Base-by-base conservation (phyloP, 1,140 invertebrate genomes). In the Sipha flava region DNA sequence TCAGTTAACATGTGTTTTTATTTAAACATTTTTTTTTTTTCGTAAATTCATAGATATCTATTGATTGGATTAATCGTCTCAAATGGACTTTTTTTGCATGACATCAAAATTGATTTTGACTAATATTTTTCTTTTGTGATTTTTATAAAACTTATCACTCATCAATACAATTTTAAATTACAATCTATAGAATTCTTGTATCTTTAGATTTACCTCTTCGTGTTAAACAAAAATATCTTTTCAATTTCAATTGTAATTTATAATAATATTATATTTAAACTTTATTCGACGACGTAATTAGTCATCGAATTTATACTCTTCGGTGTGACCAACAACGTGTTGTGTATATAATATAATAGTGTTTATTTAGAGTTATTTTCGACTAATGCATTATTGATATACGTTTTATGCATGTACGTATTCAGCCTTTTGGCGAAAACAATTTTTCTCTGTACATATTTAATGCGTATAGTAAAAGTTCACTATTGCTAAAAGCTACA, bases 391-490 rank as follows among this genome's bases (percentile, higher is more conserved):
- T 68, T 68, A 68, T 68, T 68, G 21, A 68, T 26, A 68, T 16
- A 45, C 64, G 23, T 68, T 68, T 68, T 26, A 68, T 26, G 23
- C 64, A 43, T 64, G 34, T 64, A 64, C 37, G 21, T 2, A 26
- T 68, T 68, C 64, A 26, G 23, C 40, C 64, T 45, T 45, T 26
- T 68, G 23, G 37, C 40, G 23, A 47, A 47, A 70, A 43, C 26
- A 70, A 70, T 47, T 70, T 70, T 70, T 70, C 23, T 18, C 40
- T n/a, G 40, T 68, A 45, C 64, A 26, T 68, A 68, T 68, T 45
- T 68, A 68, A 68, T 68, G 40, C 6, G 26, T 26, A 45, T 45
- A 10, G 12, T 43, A 37, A 66, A 66, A 66, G 62, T n/a, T 66
- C n/a, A 43, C 21, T 43, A 34, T 66, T 5, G 3, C 16, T 70